Percentiles rank a stretch among this genome's conserved stretches.
phyloP scores from a whole-genome alignment of 2,113 vertebrate species.

The Erythrocebus patas region DNA sequence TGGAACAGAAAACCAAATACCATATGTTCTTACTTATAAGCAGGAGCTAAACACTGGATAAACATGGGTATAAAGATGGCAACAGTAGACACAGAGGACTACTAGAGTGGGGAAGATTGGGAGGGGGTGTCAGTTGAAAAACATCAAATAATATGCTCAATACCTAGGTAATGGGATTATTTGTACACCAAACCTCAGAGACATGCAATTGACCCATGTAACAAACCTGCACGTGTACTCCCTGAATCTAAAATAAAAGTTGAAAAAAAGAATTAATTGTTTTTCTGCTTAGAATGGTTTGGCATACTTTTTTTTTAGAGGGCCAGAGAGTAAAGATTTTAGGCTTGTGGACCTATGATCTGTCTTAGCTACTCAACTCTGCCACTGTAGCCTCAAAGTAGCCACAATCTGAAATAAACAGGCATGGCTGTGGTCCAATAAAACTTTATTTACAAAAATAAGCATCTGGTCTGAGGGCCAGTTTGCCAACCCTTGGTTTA shows the following conservation, averaged over 20 bases:
- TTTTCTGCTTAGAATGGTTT: not conserved
- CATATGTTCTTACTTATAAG: too few species aligned
- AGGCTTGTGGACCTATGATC: not conserved
- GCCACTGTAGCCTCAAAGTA: not conserved
- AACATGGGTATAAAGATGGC: too few species aligned
- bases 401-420: not conserved
- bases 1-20: too few species aligned
- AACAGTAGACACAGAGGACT: too few species aligned
- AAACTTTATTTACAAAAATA: slow-evolving; percentile 12
- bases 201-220: too few species aligned
- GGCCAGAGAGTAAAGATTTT: not conserved
- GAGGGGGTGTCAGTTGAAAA: too few species aligned
- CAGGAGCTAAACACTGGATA: too few species aligned
- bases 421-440: not conserved
- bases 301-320: not conserved
- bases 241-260: too few species aligned
- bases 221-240: too few species aligned
- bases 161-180: not conserved
- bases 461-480: not conserved
- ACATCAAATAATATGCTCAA: too few species aligned
- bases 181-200: too few species aligned
- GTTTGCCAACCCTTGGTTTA: not conserved
- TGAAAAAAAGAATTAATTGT: not conserved
- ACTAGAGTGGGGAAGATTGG: too few species aligned
- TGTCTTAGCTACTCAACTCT: not conserved